A percentile compares a stretch with the other conserved stretches of the same genome.
Conservation (phyloP, 1,140 invertebrate species). For the Antheraea pernyi region DNA sequence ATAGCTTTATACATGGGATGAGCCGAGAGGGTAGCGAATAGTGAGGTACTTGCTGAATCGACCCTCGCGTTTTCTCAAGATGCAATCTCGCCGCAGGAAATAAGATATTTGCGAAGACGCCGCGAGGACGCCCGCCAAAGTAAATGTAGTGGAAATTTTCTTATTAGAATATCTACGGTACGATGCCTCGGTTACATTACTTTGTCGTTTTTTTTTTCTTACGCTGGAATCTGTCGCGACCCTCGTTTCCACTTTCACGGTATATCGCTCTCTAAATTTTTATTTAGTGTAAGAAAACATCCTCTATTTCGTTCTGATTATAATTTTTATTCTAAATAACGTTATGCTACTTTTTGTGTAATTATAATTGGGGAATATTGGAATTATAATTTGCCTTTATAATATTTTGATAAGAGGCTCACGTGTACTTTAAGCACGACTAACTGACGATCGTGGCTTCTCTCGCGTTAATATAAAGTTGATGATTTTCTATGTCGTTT, state of each 20-base stretch:
- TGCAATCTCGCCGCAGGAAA: constrained; percentile 78
- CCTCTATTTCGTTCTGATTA: background rate
- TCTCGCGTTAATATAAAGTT: too few species aligned
- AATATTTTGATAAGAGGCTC: too few species aligned
- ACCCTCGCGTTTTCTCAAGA: constrained; percentile 77
- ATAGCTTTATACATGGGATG: constrained; percentile 22
- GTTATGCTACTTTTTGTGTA: background rate
- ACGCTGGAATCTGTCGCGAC: constrained; percentile 63
- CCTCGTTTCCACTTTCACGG: constrained; percentile 44
- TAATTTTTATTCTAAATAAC: background rate
- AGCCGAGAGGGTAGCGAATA: constrained; percentile 45
- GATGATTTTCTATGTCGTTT: too few species aligned
- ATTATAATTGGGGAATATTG: too few species aligned
- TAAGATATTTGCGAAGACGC: constrained; percentile 79
- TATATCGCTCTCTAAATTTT: constrained; percentile 29
- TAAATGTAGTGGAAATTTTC: constrained; percentile 80
- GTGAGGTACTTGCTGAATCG: constrained; percentile 51
- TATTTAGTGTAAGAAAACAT: background rate
- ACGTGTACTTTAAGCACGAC: too few species aligned
- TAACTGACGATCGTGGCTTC: too few species aligned
- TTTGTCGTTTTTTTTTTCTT: constrained; percentile 58
- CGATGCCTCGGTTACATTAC: constrained; percentile 69
- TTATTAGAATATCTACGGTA: constrained; percentile 78
- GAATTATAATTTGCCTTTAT: too few species aligned
- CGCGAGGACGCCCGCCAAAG: constrained; percentile 73